Evolutionary conservation across 2,113 vertebrate genomes (phyloP).

Genomic region (Sander lucioperca): DNA sequence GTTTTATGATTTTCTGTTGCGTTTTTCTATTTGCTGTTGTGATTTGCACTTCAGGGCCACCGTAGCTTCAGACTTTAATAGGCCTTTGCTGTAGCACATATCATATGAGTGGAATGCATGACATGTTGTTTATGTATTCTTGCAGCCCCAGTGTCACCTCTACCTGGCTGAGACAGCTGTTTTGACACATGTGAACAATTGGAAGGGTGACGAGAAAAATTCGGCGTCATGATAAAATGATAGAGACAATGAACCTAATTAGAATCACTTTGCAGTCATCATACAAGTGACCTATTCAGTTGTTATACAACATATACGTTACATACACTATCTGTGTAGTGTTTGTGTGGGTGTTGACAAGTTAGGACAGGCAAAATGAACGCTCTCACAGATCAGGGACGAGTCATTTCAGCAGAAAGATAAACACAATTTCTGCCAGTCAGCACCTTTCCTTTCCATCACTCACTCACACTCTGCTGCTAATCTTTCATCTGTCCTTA

Average conservation of each 20-base stretch:
- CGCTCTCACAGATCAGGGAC: background rate
- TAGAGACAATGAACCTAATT: background rate
- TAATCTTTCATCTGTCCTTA: conserved; percentile 39
- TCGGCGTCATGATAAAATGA: background rate
- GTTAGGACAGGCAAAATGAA: conserved; percentile 16
- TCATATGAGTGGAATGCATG: no score
- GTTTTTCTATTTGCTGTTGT: no score
- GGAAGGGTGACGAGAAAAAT: conserved; percentile 1
- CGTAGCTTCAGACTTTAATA: background rate
- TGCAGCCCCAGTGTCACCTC: background rate
- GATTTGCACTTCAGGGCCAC: no score
- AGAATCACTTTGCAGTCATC: background rate
- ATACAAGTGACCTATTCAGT: background rate
- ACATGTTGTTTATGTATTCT: conserved; percentile 20
- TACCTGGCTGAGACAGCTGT: conserved; percentile 9
- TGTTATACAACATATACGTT: background rate
- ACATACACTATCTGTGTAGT: background rate
- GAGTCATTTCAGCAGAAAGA: conserved; percentile 19
- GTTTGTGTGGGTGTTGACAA: conserved; percentile 11
- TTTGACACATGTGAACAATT: conserved; percentile 30
- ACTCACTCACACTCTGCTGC: background rate
- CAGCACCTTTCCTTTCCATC: conserved; percentile 43
- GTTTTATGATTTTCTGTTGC: no score
- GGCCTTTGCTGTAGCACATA: no score
- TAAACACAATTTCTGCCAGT: conserved; percentile 18